phyloP scores from a whole-genome alignment of 2,888 invertebrate genomes.

The Ceriagrion tenellum region DNA sequence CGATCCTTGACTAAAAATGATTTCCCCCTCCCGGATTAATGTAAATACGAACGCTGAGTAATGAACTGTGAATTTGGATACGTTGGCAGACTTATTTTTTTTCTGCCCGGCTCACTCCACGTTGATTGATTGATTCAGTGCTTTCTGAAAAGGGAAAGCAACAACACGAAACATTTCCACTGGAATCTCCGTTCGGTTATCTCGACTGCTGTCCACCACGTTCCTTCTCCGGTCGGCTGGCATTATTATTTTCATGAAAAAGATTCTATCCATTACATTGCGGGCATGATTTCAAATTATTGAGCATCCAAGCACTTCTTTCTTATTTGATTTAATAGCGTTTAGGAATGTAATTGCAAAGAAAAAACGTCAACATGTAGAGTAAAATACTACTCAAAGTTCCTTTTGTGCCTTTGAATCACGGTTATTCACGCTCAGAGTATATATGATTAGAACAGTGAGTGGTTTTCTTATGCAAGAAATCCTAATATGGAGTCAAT shows the following conservation, averaged over 20 bases:
- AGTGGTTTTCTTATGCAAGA: no score
- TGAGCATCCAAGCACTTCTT: no score
- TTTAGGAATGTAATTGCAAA: no score
- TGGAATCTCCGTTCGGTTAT: background rate
- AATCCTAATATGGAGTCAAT: no score
- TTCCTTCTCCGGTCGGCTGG: background rate
- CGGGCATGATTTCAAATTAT: no score
- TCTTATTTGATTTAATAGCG: no score
- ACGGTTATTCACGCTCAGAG: no score
- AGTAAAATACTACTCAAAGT: no score
- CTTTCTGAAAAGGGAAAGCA: background rate
- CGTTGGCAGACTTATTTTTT: background rate
- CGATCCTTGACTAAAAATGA: background rate
- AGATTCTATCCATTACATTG: background rate
- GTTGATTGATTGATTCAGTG: background rate
- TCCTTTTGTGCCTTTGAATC: no score
- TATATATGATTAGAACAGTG: no score
- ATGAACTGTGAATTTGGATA: conserved; percentile 5
- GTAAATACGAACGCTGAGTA: background rate
- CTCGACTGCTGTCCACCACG: background rate
- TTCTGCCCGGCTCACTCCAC: background rate
- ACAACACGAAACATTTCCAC: background rate
- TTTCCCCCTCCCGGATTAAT: background rate
- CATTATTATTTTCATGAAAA: background rate
- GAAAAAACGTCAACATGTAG: no score